Evolutionary conservation across 1,140 invertebrate species (phyloP).

Genomic region (Macrocentrus cingulum): DNA sequence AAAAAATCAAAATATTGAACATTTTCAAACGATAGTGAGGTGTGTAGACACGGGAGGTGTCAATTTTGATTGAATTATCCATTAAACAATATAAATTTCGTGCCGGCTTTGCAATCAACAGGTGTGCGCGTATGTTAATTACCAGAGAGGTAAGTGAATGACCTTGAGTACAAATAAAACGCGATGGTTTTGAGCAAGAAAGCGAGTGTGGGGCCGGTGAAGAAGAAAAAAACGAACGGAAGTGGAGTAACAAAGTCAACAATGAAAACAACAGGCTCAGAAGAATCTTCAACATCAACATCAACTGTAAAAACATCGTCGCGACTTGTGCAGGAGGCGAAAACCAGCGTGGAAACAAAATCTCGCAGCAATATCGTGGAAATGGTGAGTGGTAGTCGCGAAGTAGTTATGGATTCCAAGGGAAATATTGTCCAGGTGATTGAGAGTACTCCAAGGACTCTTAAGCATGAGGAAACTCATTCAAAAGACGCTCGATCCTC

Average conservation of each 20-base stretch:
- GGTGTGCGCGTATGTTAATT: too few relatives aligned
- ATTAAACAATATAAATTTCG: too few relatives aligned
- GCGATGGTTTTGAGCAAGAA: conserved; percentile 31
- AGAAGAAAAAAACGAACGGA: conserved; percentile 27
- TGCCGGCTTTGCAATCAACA: too few relatives aligned
- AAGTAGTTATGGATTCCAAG: conserved; percentile 46
- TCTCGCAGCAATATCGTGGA: conserved; percentile 40
- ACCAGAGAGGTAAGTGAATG: too few relatives aligned
- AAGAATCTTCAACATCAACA: conserved; percentile 24
- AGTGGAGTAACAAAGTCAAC: conserved; percentile 29
- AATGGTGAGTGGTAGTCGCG: conserved; percentile 42
- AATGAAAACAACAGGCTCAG: background rate
- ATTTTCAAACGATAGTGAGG: too few relatives aligned
- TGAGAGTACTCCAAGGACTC: conserved; percentile 34
- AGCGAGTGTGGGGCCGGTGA: conserved; percentile 25
- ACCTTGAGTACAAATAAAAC: too few relatives aligned
- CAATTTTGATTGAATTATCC: too few relatives aligned
- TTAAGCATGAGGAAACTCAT: conserved; percentile 18
- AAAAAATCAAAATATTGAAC: too few relatives aligned
- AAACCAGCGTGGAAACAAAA: conserved; percentile 37
- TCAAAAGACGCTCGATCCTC: conserved; percentile 31
- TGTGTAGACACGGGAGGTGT: too few relatives aligned
- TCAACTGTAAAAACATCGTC: conserved; percentile 31
- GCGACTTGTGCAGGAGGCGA: conserved; percentile 42
- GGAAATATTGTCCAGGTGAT: conserved; percentile 47